A percentile compares a stretch with the other conserved stretches of the same genome.
phyloP scores from a whole-genome alignment of 2,797 vertebrate species.

The Limosa lapponica region DNA sequence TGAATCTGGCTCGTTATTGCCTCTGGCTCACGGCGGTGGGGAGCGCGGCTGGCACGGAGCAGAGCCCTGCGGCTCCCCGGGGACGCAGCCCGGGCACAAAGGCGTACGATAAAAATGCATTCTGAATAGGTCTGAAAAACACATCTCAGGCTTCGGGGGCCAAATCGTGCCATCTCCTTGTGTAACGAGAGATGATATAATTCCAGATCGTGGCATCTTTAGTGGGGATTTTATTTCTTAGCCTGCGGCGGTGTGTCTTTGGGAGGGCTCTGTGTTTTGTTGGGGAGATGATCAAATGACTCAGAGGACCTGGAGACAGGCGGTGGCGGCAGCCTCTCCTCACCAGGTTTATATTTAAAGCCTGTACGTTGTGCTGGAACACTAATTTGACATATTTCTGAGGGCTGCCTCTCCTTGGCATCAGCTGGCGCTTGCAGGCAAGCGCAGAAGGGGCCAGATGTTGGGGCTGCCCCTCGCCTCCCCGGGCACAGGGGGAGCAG shows the following conservation, averaged over 20 bases:
- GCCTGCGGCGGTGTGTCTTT: not conserved
- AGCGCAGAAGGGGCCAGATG: not conserved
- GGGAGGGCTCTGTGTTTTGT: not conserved
- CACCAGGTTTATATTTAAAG: not conserved
- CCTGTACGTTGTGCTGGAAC: not conserved
- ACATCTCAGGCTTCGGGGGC: not conserved
- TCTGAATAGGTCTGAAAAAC: not conserved
- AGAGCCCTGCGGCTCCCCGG: not conserved
- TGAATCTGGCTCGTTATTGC: accelerated
- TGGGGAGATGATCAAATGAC: not conserved
- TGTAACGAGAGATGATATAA: not conserved
- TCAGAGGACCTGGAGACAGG: not conserved
- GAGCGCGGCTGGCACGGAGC: not conserved
- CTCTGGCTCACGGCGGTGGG: not conserved
- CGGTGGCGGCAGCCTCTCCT: not conserved
- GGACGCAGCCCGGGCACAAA: not conserved
- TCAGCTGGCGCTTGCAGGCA: not conserved
- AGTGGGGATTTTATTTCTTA: not conserved
- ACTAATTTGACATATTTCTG: not conserved
- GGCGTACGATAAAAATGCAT: not conserved
- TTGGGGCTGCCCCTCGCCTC: not conserved
- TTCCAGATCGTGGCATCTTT: not conserved
- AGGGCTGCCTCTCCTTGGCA: not conserved
- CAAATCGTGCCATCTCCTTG: not conserved
- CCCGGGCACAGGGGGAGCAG: accelerated